Conservation (phyloP, 2,113 vertebrate species). For the Falco punctatus region DNA sequence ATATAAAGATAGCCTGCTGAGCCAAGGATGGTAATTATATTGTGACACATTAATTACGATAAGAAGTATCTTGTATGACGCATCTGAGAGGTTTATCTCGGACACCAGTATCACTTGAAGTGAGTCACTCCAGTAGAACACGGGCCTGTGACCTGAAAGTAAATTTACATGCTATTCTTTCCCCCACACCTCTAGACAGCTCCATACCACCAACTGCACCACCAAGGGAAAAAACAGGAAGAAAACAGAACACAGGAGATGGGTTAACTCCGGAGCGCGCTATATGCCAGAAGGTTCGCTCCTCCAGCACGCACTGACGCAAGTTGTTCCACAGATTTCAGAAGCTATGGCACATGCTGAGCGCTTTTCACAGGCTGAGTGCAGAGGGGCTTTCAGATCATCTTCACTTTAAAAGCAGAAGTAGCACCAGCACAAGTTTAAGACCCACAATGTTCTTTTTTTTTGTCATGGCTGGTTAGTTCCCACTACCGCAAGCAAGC, state of each 20-base stretch:
- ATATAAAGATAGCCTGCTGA: neutral
- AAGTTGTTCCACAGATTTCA: neutral
- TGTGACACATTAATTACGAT: neutral
- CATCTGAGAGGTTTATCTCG: neutral
- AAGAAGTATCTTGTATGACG: neutral
- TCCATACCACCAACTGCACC: neutral
- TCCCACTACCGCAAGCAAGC: conserved; percentile 9
- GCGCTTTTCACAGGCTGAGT: neutral
- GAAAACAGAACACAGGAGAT: neutral
- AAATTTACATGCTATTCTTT: conserved; percentile 9
- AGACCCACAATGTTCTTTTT: conserved; percentile 43
- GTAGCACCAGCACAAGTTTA: conserved; percentile 42
- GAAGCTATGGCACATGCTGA: neutral
- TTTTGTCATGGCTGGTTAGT: conserved; percentile 34
- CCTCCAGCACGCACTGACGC: neutral
- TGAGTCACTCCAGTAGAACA: neutral
- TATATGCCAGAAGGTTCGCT: neutral
- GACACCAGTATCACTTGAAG: neutral
- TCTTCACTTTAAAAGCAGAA: conserved; percentile 66
- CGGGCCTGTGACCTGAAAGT: neutral
- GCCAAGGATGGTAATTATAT: neutral
- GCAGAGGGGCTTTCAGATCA: conserved; percentile 50
- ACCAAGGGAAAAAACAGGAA: neutral
- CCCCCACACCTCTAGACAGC: neutral
- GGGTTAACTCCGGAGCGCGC: neutral